Percentiles rank a stretch among this genome's conserved stretches.
Conservation (phyloP, 1,140 invertebrate species). For the Macrosteles quadrilineatus region DNA sequence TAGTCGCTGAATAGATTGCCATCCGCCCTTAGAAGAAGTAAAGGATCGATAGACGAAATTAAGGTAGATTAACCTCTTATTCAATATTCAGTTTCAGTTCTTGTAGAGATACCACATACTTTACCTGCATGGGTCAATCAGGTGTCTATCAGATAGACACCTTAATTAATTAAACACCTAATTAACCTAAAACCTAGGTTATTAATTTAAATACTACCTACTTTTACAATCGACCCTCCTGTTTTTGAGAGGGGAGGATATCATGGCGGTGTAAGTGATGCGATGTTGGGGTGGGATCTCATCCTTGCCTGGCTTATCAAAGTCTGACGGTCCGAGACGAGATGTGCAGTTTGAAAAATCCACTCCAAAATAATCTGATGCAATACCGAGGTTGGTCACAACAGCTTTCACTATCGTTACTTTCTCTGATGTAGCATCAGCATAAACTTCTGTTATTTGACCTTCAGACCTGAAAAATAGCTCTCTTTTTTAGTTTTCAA, state of each 20-base stretch:
- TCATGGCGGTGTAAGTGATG: constrained; percentile 15
- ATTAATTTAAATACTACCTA: no score
- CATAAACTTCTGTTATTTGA: constrained; percentile 51
- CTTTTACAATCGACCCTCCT: neutral
- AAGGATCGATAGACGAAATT: no score
- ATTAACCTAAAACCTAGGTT: no score
- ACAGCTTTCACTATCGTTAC: constrained; percentile 50
- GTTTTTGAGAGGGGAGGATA: neutral
- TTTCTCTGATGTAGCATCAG: constrained; percentile 48
- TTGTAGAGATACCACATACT: no score
- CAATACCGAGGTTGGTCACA: constrained; percentile 51
- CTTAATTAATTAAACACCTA: no score
- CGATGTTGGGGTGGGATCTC: constrained; percentile 50
- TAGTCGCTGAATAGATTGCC: no score
- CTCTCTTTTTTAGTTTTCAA: neutral
- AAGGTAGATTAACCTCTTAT: no score
- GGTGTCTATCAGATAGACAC: no score
- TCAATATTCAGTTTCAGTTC: no score
- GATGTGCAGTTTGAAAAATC: neutral
- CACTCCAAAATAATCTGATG: constrained; percentile 35
- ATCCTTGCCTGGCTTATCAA: constrained; percentile 11
- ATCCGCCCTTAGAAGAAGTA: no score
- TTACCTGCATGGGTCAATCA: no score
- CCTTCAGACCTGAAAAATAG: constrained; percentile 43
- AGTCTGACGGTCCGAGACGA: constrained; percentile 1